phyloP scores from a whole-genome alignment of 2,888 invertebrate species.

The Eledone cirrhosa region DNA sequence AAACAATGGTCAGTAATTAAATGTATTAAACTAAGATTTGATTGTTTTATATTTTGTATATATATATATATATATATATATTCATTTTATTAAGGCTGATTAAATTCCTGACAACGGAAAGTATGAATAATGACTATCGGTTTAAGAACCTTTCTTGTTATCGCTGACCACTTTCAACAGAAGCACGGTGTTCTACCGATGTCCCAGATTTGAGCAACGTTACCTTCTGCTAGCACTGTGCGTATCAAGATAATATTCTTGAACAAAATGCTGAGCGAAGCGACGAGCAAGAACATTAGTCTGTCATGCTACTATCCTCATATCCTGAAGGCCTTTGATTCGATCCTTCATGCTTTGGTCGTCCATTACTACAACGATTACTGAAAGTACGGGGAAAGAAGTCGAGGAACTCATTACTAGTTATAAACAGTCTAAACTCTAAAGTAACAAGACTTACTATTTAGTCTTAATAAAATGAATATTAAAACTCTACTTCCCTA shows the following conservation, averaged over 20 bases:
- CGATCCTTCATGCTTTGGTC: conserved; percentile 91
- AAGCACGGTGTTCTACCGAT: conserved; percentile 99
- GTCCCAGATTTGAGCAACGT: conserved; percentile 93
- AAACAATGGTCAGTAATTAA: too few relatives aligned
- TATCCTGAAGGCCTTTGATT: conserved; percentile 93
- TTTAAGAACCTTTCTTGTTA: conserved; percentile 94
- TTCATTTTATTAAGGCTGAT: too few relatives aligned
- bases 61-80: too few relatives aligned
- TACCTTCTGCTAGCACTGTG: conserved; percentile 94
- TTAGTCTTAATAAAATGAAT: too few relatives aligned
- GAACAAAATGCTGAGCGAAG: conserved; percentile 85
- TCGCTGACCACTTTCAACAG: conserved; percentile 97
- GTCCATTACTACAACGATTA: conserved; percentile 95
- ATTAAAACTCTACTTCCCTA: too few relatives aligned
- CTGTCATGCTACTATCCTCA: conserved; percentile 97
- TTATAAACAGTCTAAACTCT: too few relatives aligned
- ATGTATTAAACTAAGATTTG: too few relatives aligned
- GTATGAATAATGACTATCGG: conserved; percentile 99
- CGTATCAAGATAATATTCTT: conserved; percentile 95
- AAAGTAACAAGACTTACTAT: too few relatives aligned
- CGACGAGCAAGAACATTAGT: conserved; percentile 94
- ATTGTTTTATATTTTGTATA: too few relatives aligned
- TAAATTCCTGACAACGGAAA: conserved; percentile 73
- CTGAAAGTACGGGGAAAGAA: conserved; percentile 91
- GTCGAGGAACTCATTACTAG: conserved; percentile 72